Base-by-base conservation (phyloP, 1,140 invertebrate species). In the Caenorhabditis inopinata region DNA sequence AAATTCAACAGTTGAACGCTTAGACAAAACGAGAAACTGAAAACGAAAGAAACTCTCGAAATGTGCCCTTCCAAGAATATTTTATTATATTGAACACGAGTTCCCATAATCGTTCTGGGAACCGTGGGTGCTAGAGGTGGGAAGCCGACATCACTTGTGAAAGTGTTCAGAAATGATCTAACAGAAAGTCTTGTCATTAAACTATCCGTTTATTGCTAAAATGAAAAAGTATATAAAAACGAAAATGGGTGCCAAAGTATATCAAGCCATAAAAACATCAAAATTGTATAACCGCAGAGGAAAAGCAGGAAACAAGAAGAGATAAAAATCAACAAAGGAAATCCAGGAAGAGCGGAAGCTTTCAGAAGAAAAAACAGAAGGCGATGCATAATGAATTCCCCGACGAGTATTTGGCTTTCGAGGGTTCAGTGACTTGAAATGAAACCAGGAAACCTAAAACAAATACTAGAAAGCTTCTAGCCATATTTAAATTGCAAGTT, bases 211-310 rank as follows among this genome's bases (percentile, higher is more conserved):
- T 68, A 68, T 68, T 68, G 38, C 32, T 68, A 1, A 29, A 68
- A 21, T 7, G 38, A 42, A 42, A 42, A 42, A 5, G 14, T 42
- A 14, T 14, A 38, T 18, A 42, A 2, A 68, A 21, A 68, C 23
- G 25, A 68, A 58, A 58, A 25, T 6, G 25, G n/a, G 9, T 9
- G 32, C 21, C 12, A 25, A 5, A 25, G n/a, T 6, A 12, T 51
- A 29, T n/a, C 58, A 68, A 68, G 58, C 58, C 27, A 68, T 68
- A 38, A 68, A 53, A 68, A 38, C 32, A 68, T 68, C 58, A 68
- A 68, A 68, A 38, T 68, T n/a, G n/a, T n/a, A 32, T 32, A 68
- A 68, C 35, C n/a, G n/a, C n/a, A 51, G 23, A 25, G 21, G 49
- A 32, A 48, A 48, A 58, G 35, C 49, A n/a, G 35, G 27, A 58